A percentile compares a stretch with the other conserved stretches of the same genome.
Evolutionary conservation across 2,113 vertebrate species (phyloP).

Genomic region (Pseudopodoces humilis): DNA sequence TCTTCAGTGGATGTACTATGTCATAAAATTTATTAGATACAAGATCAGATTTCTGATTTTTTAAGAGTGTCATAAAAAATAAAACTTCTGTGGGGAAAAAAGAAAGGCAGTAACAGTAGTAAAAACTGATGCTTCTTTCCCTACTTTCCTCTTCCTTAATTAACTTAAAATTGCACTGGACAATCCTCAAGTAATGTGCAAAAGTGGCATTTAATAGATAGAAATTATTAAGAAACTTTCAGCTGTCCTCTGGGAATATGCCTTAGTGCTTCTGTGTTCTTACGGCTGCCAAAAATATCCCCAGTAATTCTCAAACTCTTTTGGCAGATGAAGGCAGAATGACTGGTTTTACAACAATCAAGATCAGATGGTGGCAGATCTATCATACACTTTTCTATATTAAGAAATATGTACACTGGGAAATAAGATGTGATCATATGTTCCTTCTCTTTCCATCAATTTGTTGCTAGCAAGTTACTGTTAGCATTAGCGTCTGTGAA

Average conservation of each 20-base stretch:
- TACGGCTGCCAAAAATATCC: constrained; percentile 55
- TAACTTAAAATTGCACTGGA: constrained; percentile 28
- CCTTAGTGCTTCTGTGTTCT: constrained; percentile 39
- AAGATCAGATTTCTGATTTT: constrained; percentile 36
- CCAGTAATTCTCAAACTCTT: constrained; percentile 47
- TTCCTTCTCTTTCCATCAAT: neutral
- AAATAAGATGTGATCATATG: constrained; percentile 35
- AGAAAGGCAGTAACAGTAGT: neutral
- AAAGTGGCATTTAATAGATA: constrained; percentile 32
- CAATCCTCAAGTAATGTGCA: neutral
- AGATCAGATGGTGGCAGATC: constrained; percentile 64
- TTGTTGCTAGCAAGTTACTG: constrained; percentile 16
- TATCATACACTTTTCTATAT: constrained; percentile 50
- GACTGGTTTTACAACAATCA: constrained; percentile 67
- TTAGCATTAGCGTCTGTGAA: neutral
- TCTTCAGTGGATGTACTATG: constrained; percentile 1
- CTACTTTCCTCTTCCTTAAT: neutral
- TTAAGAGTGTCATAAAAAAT: neutral
- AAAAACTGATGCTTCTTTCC: neutral
- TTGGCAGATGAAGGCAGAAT: constrained; percentile 62
- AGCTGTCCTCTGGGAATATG: constrained; percentile 45
- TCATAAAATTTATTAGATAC: neutral
- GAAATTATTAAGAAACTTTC: constrained; percentile 45
- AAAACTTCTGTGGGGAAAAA: neutral
- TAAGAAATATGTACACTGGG: constrained; percentile 38